Evolutionary conservation across 2,113 vertebrate species (phyloP).

Genomic region (Potamarius usumacintae): DNA sequence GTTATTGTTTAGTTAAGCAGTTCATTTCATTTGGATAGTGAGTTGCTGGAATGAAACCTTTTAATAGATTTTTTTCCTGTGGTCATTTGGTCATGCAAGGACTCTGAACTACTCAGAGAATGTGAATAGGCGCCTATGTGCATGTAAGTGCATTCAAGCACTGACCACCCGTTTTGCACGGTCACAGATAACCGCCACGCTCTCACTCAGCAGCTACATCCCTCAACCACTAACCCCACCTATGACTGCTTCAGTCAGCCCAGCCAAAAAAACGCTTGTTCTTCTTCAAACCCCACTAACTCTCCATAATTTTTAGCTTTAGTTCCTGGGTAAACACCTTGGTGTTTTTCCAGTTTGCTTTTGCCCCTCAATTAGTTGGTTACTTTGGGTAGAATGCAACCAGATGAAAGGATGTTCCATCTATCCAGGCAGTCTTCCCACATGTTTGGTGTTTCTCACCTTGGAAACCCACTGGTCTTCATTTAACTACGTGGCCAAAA

Average conservation of each 20-base stretch:
- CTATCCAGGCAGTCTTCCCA: constrained; percentile 22
- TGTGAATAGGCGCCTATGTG: constrained; percentile 20
- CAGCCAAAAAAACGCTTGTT: constrained; percentile 20
- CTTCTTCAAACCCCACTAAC: constrained; percentile 18
- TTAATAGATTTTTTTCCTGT: constrained; percentile 40
- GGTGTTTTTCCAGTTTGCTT: constrained; percentile 44
- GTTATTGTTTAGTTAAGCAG: constrained; percentile 30
- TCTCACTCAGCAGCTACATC: constrained; percentile 27
- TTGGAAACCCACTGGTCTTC: constrained; percentile 29
- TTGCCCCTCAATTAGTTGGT: constrained; percentile 27
- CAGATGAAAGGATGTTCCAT: constrained; percentile 45
- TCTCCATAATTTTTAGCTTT: constrained; percentile 26
- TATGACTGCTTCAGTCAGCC: constrained; percentile 18
- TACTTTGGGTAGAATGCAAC: constrained; percentile 17
- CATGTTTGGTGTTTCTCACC: constrained; percentile 30
- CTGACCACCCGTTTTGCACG: constrained; percentile 32
- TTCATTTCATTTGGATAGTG: constrained; percentile 10
- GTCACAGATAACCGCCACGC: constrained; percentile 20
- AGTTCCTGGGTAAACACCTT: constrained; percentile 47
- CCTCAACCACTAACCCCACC: constrained; percentile 14
- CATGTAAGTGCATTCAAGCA: constrained; percentile 18
- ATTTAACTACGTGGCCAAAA: not conserved
- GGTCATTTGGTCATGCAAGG: constrained; percentile 14
- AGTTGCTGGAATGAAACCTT: constrained; percentile 15
- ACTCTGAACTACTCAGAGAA: constrained; percentile 6